Conservation (phyloP, 1,140 invertebrate species). For the Adelges cooleyi region DNA sequence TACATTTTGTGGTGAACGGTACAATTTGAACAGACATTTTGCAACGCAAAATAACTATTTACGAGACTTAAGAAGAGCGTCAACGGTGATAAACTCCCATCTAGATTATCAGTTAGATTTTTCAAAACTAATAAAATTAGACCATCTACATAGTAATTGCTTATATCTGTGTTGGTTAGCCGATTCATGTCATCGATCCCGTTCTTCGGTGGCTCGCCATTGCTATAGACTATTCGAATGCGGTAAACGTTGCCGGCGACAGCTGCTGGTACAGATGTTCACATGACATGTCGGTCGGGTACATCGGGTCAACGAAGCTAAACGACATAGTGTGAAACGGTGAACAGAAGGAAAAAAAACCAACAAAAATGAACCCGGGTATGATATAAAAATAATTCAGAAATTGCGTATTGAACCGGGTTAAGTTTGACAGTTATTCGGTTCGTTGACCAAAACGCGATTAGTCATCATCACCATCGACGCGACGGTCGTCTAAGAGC, state of each 20-base stretch:
- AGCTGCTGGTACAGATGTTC: constrained; percentile 7
- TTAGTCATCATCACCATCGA: constrained; percentile 18
- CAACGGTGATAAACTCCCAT: too few relatives aligned
- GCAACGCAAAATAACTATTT: too few relatives aligned
- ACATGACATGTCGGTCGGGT: not conserved
- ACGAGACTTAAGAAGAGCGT: too few relatives aligned
- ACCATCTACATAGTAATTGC: too few relatives aligned
- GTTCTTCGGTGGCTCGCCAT: not conserved
- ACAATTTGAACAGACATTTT: too few relatives aligned
- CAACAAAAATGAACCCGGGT: not conserved
- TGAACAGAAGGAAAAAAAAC: too few relatives aligned
- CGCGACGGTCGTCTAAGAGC: not conserved
- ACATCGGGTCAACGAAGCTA: constrained; percentile 5
- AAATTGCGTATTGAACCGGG: constrained; percentile 26
- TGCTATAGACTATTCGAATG: not conserved
- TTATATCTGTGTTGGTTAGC: not conserved
- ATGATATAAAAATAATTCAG: constrained; percentile 8
- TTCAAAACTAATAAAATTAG: too few relatives aligned
- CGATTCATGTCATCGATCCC: constrained; percentile 17
- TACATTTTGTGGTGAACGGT: too few relatives aligned
- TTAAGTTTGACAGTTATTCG: constrained; percentile 28
- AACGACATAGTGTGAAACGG: not conserved
- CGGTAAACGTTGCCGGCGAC: not conserved
- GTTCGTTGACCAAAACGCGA: constrained; percentile 26
- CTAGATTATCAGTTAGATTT: too few relatives aligned